These are phyloP conservation scores for Lasioglossum leucozonium DNA, from an alignment of 2,888 invertebrate species.

Conservation along the genomic window DNA sequence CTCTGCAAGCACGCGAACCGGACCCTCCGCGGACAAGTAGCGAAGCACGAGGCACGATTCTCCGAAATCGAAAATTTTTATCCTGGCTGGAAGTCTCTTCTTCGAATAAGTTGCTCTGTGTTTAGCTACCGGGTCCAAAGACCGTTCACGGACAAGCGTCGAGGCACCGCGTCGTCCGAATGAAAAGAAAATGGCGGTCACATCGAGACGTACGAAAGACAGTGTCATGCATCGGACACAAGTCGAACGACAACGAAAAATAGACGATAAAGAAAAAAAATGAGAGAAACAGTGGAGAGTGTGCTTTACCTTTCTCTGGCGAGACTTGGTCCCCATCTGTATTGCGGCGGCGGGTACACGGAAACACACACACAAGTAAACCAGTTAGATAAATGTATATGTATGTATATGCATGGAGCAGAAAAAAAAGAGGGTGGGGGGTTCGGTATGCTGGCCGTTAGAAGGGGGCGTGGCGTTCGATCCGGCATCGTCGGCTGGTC, in stretches of 20 bases:
- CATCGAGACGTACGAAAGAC: conserved; percentile 10
- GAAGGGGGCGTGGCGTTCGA: conserved; percentile 3
- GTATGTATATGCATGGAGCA: conserved; percentile 45
- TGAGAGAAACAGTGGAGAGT: conserved; percentile 49
- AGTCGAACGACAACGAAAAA: background rate
- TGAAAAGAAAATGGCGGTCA: background rate
- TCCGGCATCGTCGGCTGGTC: background rate
- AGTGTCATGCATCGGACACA: conserved; percentile 12
- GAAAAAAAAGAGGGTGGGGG: conserved; percentile 22
- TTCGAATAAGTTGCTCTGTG: too few species aligned
- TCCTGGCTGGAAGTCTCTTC: background rate
- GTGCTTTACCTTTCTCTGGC: conserved; percentile 83
- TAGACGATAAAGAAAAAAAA: background rate
- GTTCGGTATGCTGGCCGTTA: background rate
- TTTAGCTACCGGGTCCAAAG: too few species aligned
- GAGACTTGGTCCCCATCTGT: conserved; percentile 84
- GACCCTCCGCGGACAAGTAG: background rate
- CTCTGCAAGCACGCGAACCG: background rate
- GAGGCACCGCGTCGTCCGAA: background rate
- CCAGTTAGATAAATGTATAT: conserved; percentile 74
- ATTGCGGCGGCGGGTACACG: conserved; percentile 73
- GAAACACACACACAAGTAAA: conserved; percentile 78
- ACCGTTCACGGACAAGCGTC: background rate
- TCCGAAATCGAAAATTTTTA: background rate
- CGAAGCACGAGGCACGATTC: background rate